phyloP scores from a whole-genome alignment of 2,113 vertebrate species.

The Oreamnos americanus region DNA sequence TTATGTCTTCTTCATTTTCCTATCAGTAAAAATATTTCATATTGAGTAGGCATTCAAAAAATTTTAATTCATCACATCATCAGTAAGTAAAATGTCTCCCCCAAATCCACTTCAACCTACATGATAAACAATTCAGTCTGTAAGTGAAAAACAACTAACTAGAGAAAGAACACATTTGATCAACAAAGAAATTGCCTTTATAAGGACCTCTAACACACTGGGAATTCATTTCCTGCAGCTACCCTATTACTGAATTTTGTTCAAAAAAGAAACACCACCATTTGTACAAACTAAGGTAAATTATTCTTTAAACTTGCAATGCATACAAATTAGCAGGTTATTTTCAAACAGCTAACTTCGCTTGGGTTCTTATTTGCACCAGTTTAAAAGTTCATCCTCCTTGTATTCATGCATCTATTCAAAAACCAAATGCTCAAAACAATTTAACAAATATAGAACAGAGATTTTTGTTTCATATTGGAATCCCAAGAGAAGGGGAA shows the following conservation, averaged over 20 bases:
- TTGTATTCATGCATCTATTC: background rate
- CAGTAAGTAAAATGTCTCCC: background rate
- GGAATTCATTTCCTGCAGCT: background rate
- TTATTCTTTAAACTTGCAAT: conserved; percentile 3
- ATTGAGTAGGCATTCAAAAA: background rate
- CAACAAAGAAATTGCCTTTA: background rate
- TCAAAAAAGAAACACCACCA: background rate
- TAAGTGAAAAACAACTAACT: background rate
- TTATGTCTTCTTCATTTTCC: background rate
- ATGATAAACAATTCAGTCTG: conserved; percentile 43
- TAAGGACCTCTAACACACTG: background rate
- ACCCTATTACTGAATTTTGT: background rate
- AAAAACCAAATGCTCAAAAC: conserved; percentile 34
- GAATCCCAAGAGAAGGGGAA: conserved; percentile 21
- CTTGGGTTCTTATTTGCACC: background rate
- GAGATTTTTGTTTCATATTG: conserved; percentile 26
- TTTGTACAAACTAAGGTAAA: background rate
- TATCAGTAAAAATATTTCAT: background rate
- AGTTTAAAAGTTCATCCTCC: background rate
- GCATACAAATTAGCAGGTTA: conserved; percentile 10
- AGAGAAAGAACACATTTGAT: background rate
- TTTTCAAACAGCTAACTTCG: conserved; percentile 1
- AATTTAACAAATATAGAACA: conserved; percentile 19
- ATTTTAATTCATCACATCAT: background rate
- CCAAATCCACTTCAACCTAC: conserved; percentile 15